A percentile compares a stretch with the other conserved stretches of the same genome.
These are phyloP conservation scores for Andrena fulva DNA, from an alignment of 2,888 invertebrate species.

Conservation along the genomic window DNA sequence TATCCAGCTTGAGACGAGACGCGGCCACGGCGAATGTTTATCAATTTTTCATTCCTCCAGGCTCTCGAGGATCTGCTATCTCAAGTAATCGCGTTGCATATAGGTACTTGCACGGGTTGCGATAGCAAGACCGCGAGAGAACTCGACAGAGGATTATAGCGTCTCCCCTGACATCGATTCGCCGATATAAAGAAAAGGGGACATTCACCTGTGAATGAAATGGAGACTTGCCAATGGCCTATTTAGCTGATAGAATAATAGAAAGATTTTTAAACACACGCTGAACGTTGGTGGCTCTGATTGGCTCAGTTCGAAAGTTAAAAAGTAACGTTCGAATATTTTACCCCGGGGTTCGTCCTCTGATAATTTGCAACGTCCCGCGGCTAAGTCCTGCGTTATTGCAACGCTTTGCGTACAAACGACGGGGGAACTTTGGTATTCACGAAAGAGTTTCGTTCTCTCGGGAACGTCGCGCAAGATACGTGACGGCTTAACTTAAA, in stretches of 20 bases:
- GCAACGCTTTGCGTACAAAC: constrained; percentile 14
- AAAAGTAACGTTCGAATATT: constrained; percentile 2
- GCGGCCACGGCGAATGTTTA: constrained; percentile 20
- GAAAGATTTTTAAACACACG: too few species aligned
- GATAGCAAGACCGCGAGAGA: too few species aligned
- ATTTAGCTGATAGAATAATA: too few species aligned
- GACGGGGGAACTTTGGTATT: not conserved
- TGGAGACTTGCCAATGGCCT: too few species aligned
- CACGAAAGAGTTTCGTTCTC: not conserved
- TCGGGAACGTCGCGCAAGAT: not conserved
- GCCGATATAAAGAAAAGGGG: too few species aligned
- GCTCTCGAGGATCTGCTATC: not conserved
- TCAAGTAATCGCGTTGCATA: not conserved
- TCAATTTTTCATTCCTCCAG: constrained; percentile 41
- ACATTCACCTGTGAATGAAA: too few species aligned
- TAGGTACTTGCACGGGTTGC: not conserved
- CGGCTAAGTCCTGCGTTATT: not conserved
- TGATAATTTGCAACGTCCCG: not conserved
- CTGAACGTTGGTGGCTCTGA: too few species aligned
- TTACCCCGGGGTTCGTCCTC: not conserved
- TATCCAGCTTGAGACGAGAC: not conserved
- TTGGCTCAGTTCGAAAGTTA: not conserved
- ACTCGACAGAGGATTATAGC: too few species aligned
- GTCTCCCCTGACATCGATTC: too few species aligned
- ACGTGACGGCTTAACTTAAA: constrained; percentile 8